Base-by-base conservation (phyloP, 2,113 vertebrate genomes). In the Dasyornis broadbenti region DNA sequence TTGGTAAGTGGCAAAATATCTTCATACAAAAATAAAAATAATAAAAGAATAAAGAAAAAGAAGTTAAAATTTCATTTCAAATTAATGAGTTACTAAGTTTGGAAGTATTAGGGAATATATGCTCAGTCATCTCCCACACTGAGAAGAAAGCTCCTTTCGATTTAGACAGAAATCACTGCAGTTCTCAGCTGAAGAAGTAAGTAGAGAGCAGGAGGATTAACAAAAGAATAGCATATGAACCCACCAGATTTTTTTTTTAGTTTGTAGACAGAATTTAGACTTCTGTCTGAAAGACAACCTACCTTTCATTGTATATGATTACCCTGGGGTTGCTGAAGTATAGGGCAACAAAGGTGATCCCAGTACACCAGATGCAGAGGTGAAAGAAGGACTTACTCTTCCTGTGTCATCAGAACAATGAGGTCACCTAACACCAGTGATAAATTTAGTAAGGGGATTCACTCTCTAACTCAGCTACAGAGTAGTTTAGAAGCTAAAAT, bases 331-430 rank as follows among this genome's bases (percentile, higher is more conserved):
- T 79, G 70, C 65, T 92, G 80, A 92, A 88, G 70, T 26, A 30
- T 2, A 80, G 60, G 44, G 19, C 59, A 89, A 30, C 31, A 90
- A 78, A 89, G 56, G 76, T 77, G 89, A 91, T 37, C 30, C 59
- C 68, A 86, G 52, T 47, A 90, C 60, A 86, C 16, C 72, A 83
- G 68, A 54, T 14, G 66, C 10, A 70, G 60, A 64, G 59, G 50
- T 12, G 22, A 70, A 73, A 92, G 70, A 54, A 85, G 60, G 72
- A 78, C 53, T 91, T 61, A 35, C 15, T 80, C 50, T 52, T 88
- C 79, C 60, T 44, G 19, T 83, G 77, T 94, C 91, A 94, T 93
- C 91, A 84, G 56, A 89, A 93, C 82, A 63, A 52, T 18, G 53
- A 71, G 64, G 56, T 61, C 39, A 94, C 60, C 82, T 86, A 71